phyloP scores from a whole-genome alignment of 2,113 vertebrate species.

The Brevimyrus niger region DNA sequence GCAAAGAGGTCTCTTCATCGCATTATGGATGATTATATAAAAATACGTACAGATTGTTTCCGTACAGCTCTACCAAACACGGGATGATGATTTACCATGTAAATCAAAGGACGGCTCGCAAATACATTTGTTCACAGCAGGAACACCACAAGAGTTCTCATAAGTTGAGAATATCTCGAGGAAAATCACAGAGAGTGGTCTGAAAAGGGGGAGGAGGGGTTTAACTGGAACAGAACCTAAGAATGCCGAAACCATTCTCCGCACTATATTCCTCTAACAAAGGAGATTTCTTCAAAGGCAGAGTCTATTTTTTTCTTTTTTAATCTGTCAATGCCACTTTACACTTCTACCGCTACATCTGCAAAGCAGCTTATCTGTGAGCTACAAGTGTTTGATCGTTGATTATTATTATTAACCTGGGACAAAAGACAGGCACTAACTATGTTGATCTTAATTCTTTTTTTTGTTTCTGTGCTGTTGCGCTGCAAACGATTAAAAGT shows the following conservation, averaged over 20 bases:
- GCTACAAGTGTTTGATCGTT: not conserved
- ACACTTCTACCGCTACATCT: not conserved
- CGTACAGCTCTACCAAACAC: not conserved
- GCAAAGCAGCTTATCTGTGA: conserved; percentile 1
- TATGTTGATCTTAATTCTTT: not conserved
- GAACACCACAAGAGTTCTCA: not conserved
- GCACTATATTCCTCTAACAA: not conserved
- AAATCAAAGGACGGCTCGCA: not conserved
- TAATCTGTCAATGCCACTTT: not conserved
- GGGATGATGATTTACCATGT: not conserved
- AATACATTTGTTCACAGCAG: not conserved
- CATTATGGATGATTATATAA: not conserved
- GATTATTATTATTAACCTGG: conserved; percentile 9
- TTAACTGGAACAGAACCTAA: conserved; percentile 1
- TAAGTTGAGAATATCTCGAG: not conserved
- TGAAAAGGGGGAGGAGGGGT: not conserved
- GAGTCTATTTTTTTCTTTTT: not conserved
- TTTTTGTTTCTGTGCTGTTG: not conserved
- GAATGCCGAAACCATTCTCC: not conserved
- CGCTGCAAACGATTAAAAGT: not conserved
- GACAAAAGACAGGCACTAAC: not conserved
- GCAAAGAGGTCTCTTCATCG: not conserved
- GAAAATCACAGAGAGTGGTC: not conserved
- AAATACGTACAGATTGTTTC: not conserved
- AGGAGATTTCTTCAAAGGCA: not conserved